phyloP scores from a whole-genome alignment of 1,140 invertebrate genomes.

The Thaumatotibia leucotreta region DNA sequence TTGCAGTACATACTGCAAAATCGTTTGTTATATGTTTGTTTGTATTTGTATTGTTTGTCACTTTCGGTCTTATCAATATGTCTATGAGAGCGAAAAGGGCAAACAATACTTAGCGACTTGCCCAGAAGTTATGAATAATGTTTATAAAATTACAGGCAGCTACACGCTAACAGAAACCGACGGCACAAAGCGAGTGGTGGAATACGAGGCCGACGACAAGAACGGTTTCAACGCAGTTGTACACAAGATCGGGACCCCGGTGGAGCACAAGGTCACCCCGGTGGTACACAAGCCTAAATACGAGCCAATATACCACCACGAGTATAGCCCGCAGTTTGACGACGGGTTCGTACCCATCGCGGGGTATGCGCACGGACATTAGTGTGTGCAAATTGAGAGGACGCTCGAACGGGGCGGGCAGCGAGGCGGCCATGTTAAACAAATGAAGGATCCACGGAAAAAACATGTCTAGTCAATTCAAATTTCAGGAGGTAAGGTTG shows the following conservation, averaged over 20 bases:
- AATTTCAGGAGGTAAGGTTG: too few relatives aligned
- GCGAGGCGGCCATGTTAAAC: too few relatives aligned
- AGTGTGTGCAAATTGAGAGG: too few relatives aligned
- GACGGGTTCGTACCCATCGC: conserved; percentile 46
- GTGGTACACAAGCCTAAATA: conserved; percentile 33
- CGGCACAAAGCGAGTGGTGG: conserved; percentile 78
- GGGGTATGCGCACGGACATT: conserved; percentile 39
- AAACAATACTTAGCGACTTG: too few relatives aligned
- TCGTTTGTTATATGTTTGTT: too few relatives aligned
- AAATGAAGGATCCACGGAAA: too few relatives aligned
- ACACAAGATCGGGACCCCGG: conserved; percentile 72
- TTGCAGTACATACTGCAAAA: too few relatives aligned
- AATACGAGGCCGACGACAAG: conserved; percentile 79
- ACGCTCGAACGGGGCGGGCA: too few relatives aligned
- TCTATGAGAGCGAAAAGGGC: too few relatives aligned
- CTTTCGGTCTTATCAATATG: too few relatives aligned
- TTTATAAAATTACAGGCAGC: conserved; percentile 42
- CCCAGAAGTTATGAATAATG: background rate
- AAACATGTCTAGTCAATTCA: too few relatives aligned
- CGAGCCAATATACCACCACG: conserved; percentile 42
- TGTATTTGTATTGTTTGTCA: too few relatives aligned
- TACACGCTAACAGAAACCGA: conserved; percentile 79
- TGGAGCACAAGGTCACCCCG: conserved; percentile 30
- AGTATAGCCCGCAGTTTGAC: conserved; percentile 38
- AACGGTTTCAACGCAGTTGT: conserved; percentile 80